Base-by-base conservation (phyloP, 2,888 invertebrate genomes). In the Pollenia angustigena region DNA sequence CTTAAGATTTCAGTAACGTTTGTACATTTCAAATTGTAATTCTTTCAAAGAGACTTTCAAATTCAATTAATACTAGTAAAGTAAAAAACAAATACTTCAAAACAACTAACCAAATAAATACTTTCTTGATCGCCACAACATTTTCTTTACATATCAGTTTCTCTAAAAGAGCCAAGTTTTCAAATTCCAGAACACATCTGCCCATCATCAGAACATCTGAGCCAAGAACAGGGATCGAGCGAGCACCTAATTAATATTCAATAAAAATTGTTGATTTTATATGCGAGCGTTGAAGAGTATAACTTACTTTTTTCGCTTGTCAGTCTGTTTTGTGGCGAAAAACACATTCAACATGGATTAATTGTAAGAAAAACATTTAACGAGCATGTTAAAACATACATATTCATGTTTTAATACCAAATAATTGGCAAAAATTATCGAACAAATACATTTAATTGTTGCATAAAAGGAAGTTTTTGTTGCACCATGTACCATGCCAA, bases 401-500 rank as follows among this genome's bases (percentile, higher is more conserved):
- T 87, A 87, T 87, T 84, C 81, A 87, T 87, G 87, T 71, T 81
- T 84, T 87, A 78, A 87, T 87, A 87, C 87, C 87, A 87, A 87
- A 87, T 87, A 87, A 87, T 87, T 87, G 87, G 87, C 87, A 87
- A 87, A 87, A 87, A 84, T 87, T 84, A 87, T 87, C 87, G 87
- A 78, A 87, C 87, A 84, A 87, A 87, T 78, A 87, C 87, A 84
- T 84, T 87, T 87, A 87, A 87, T 87, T 87, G 82, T 81, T 84
- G 84, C 87, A 81, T 87, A 87, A 87, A 87, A 87, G 87, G 87
- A 87, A 81, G 78, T 84, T 74, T 76, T 82, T 62, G 75, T 79
- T 54, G 74, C 79, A 74, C 50, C 72, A 87, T 81, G 50, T 56
- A 72, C n/a, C 32, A 54, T 14, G 62, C 68, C 74, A 68, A 18